Base-by-base conservation (phyloP, 2,888 invertebrate species). In the Mesorhabditis spiculigera region DNA sequence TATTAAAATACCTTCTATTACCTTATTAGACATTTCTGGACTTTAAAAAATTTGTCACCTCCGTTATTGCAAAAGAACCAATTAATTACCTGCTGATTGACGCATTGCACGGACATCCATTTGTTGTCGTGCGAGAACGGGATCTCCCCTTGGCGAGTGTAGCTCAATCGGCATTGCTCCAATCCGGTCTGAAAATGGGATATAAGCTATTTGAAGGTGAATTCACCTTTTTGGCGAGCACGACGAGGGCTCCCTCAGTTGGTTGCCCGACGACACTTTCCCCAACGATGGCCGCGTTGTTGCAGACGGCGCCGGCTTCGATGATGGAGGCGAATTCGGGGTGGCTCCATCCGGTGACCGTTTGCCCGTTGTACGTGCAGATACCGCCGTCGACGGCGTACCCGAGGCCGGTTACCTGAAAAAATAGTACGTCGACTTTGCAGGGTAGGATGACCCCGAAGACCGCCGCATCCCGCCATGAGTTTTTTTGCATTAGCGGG, bases 101-200 rank as follows among this genome's bases (percentile, higher is more conserved):
- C 90, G 86, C 93, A 94, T 87, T 93, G 93, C 43, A 98, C 96
- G 4, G 94, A 93, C 98, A 99, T 99, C 91, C 94, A 93, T 88
- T 97, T 98, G 75, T 94, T 93, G 84, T 98, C 98, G 0, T 96
- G 96, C 81, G 91, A 93, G 88, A 98, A 99, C 0, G 98, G 97
- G 89, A 93, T 93, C 87, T 98, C 98, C 86, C 82, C 66, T 4
- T 85, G 67, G n/a, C 86, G 72, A 16, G 72, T 70, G 70, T 79
- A 84, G 62, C 77, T 72, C 13, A 67, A 63, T 4, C 75, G 87
- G 0, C 92, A 89, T 68, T 92, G 92, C 81, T 91, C 91, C 90
- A 95, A 91, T 67, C 93, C 92, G 86, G 94, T 91, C 89, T 90
- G 82, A 43, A 69, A 62, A 16, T 43, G 13, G 13, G 43, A 5